phyloP scores from a whole-genome alignment of 2,888 invertebrate species.

The Hirudinaria manillensis region DNA sequence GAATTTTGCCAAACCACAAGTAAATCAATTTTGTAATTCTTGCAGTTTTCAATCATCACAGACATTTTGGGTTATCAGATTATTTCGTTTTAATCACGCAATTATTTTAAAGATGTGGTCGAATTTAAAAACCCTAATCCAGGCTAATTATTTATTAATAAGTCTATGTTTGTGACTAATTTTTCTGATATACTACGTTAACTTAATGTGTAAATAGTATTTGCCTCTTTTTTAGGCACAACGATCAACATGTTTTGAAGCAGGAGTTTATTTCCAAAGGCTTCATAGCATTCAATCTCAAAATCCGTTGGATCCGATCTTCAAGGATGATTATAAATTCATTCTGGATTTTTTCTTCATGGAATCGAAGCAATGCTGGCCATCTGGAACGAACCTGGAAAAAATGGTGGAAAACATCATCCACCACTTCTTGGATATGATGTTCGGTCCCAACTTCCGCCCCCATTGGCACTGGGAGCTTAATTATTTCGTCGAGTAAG shows the following conservation, averaged over 20 bases:
- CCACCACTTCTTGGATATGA: conserved; percentile 7
- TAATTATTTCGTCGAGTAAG: conserved; percentile 11
- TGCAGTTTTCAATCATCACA: too few relatives aligned
- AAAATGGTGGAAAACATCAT: background rate
- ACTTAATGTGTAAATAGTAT: too few relatives aligned
- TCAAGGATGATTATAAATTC: conserved; percentile 1
- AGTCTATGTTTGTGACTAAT: too few relatives aligned
- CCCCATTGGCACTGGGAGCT: background rate
- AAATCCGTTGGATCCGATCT: background rate
- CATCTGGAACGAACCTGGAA: background rate
- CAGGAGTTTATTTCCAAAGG: conserved; percentile 6
- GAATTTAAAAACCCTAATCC: too few relatives aligned
- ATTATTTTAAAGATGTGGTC: too few relatives aligned
- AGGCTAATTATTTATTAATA: too few relatives aligned
- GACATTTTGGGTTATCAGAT: too few relatives aligned
- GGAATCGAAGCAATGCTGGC: conserved; percentile 11
- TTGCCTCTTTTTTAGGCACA: background rate
- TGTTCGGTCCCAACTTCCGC: background rate
- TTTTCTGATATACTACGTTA: too few relatives aligned
- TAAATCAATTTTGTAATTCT: too few relatives aligned
- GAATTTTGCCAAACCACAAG: too few relatives aligned
- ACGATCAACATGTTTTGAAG: conserved; percentile 3
- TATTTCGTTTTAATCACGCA: too few relatives aligned
- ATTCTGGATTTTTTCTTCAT: conserved; percentile 5
- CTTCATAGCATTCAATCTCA: background rate